Percentiles rank a stretch among this genome's conserved stretches.
Conservation (phyloP, 2,113 vertebrate species). For the Okapia johnstoni region DNA sequence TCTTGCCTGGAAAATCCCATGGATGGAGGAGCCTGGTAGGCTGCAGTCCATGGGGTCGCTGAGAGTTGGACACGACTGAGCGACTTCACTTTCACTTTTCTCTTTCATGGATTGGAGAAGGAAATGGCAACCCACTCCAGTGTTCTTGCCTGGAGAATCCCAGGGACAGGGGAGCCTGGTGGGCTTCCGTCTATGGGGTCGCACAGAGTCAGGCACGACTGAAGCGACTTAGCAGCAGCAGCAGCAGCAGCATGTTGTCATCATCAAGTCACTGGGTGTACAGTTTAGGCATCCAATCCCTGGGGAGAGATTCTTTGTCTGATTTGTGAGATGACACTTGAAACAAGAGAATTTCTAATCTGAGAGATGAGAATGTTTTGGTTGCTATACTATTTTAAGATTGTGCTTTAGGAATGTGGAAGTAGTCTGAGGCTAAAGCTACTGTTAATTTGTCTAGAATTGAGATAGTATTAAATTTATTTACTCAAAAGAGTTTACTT, state of each 20-base stretch:
- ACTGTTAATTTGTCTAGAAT: background rate
- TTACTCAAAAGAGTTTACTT: background rate
- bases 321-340: background rate
- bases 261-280: background rate
- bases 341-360: conserved; percentile 15
- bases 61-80: too few relatives aligned
- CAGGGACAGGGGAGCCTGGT: too few relatives aligned
- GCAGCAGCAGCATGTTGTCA: background rate
- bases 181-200: too few relatives aligned
- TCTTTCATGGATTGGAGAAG: too few relatives aligned
- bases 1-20: too few relatives aligned
- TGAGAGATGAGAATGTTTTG: background rate
- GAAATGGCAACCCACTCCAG: too few relatives aligned
- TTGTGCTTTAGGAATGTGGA: background rate
- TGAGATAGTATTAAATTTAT: background rate
- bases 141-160: too few relatives aligned
- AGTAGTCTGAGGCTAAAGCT: background rate
- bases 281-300: background rate
- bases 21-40: too few relatives aligned
- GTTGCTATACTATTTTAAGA: background rate
- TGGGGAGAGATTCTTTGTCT: background rate
- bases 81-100: too few relatives aligned
- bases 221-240: too few relatives aligned
- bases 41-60: too few relatives aligned
- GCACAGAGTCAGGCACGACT: too few relatives aligned